Base-by-base conservation (phyloP, 1,140 invertebrate genomes). In the Drosophila bipectinata region DNA sequence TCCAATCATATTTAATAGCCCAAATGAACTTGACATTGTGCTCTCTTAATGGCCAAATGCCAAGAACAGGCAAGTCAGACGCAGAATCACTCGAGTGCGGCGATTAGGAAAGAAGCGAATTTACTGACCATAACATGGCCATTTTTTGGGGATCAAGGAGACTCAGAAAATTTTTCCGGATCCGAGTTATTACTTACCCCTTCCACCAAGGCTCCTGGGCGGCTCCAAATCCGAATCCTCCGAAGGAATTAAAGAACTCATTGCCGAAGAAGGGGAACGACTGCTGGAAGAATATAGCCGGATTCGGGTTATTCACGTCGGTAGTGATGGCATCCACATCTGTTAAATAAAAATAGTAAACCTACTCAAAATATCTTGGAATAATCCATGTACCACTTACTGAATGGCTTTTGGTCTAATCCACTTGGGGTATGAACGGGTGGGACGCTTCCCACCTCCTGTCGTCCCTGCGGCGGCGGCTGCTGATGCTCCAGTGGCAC, bases 191-290 rank as follows among this genome's bases (percentile, higher is more conserved):
- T 24, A 75, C 92, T 93, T 75, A 93, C 93, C 93, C 93, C 74
- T 93, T 93, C 93, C 93, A 93, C 62, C 92, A 92, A 58, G 92
- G 89, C 24, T 83, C 76, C 60, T 77, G 82, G 10, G 68, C 55
- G 21, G 78, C 77, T 3, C 82, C 85, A 7, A 91, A 72, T 5
- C 87, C 90, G 9, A 91, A 91, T 24, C 90, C 88, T 0, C 83
- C 87, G 21, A 91, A 91, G 4, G 90, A 78, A 15, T 90, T 91
- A 30, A 91, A 88, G 64, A 91, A 90, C 52, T 91, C 84, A 67
- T 87, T 83, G 56, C 90, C 90, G 55, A 91, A 91, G 79, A 91
- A 91, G 26, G 90, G 90, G 73, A 91, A 91, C 9, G 84, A 80
- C 49, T 91, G 90, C 47, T 91, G 90, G 71, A 91, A 90, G 62